Conservation (phyloP, 2,888 invertebrate genomes). For the Eilema depressum region DNA sequence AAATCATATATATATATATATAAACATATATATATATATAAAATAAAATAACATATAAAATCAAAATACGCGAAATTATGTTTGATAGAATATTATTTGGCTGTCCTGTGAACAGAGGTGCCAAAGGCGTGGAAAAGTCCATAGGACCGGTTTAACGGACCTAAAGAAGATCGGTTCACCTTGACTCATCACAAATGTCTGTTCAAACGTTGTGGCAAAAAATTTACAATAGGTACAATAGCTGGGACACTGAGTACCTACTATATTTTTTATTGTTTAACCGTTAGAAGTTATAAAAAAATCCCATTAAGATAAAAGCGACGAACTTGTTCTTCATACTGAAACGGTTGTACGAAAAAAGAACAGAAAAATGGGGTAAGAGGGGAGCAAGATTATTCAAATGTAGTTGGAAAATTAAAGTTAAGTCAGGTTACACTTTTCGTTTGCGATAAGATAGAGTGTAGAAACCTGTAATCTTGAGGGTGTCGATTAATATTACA, state of each 20-base stretch:
- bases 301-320: background rate
- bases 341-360: background rate
- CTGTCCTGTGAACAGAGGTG: background rate
- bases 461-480: no score
- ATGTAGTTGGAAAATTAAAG: no score
- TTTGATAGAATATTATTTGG: background rate
- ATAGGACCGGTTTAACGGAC: slow-evolving; percentile 62
- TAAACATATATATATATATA: no score
- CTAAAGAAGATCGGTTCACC: slow-evolving; percentile 60
- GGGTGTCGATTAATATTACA: no score
- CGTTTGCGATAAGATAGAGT: no score
- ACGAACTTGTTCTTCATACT: background rate
- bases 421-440: no score
- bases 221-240: slow-evolving; percentile 27
- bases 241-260: background rate
- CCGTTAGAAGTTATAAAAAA: background rate
- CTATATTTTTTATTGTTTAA: background rate
- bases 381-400: no score
- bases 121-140: slow-evolving; percentile 37
- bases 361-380: no score
- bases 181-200: slow-evolving; percentile 69
- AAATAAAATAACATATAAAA: no score
- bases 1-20: no score
- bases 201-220: slow-evolving; percentile 40
- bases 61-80: no score